Evolutionary conservation across 2,888 invertebrate genomes (phyloP), one percentile per base, ranked within the genome.

Genomic region (Leptinotarsa haldemani): DNA sequence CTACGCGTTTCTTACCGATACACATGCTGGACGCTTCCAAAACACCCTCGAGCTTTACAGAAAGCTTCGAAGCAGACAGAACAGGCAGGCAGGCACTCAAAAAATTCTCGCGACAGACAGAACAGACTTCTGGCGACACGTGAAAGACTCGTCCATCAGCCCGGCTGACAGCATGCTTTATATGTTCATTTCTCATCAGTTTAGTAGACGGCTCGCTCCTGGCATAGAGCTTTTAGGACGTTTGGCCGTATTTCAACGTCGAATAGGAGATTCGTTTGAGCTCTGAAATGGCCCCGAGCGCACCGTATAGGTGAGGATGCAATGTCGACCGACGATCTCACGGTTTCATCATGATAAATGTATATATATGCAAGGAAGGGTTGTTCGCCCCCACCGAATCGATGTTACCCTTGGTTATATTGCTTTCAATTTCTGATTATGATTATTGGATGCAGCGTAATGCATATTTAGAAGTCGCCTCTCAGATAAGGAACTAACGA

Each of bases 151-250:
- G 53, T 84, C 84, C 84, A 85, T 84, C 84, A 85, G 82, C 81
- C 85, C 69, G 66, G 61, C 84, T 83, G 86, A 84, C 86, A 83
- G 85, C 83, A 85, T 85, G 85, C 84, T 87, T 87, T 87, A 87
- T 87, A 86, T 85, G 86, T 86, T 86, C 87, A 87, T 87, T 88
- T 87, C 87, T 87, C 87, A 87, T 85, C 86, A 87, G 86, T 87
- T 87, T 86, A 86, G 85, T 84, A 80, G 83, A 82, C 82, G 83
- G 82, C 77, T 82, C 80, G 81, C 78, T 82, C 80, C 79, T 80
- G 79, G 81, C 82, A 80, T 85, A 81, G 82, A 83, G 84, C 80
- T 86, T 82, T 87, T 85, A 85, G 84, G 83, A 84, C 81, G 85
- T 80, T 69, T 69, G 74, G 66, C 76, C 72, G 74, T 71, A 71